A percentile compares a stretch with the other conserved stretches of the same genome.
Evolutionary conservation across 1,140 invertebrate genomes (phyloP).

Genomic region (Dufourea novaeangliae): DNA sequence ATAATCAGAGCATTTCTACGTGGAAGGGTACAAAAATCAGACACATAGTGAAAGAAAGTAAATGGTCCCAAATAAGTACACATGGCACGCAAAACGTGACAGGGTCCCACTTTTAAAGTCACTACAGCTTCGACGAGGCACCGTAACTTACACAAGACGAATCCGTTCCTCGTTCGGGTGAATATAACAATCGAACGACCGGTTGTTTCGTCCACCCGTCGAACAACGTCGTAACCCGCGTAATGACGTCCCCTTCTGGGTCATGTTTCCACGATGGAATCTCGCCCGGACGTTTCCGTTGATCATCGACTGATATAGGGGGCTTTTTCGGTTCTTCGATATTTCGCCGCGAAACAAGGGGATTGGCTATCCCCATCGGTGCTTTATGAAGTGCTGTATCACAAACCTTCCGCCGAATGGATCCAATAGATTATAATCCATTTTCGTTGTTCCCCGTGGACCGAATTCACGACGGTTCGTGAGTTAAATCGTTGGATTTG

Average conservation of each 20-base stretch:
- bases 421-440: conserved; percentile 5
- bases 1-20: no score
- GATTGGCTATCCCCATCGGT: not conserved
- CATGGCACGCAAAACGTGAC: no score
- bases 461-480: not conserved
- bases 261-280: not conserved
- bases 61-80: no score
- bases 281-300: not conserved
- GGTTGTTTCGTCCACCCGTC: conserved; percentile 25
- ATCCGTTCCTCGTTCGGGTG: not conserved
- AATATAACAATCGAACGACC: conserved; percentile 51
- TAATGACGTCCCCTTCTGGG: conserved; percentile 8
- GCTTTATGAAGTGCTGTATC: conserved; percentile 20
- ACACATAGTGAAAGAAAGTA: no score
- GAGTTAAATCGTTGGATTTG: conserved; percentile 18
- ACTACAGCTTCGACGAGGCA: conserved; percentile 23
- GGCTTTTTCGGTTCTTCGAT: not conserved
- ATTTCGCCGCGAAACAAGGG: not conserved
- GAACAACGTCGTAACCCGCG: not conserved
- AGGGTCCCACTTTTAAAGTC: no score
- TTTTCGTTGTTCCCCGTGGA: not conserved
- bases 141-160: no score
- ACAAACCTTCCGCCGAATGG: conserved; percentile 6
- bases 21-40: no score
- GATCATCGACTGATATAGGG: conserved; percentile 8